These are phyloP conservation scores for Ophion slaviceki DNA, from an alignment of 2,888 invertebrate species.

Conservation along the genomic window DNA sequence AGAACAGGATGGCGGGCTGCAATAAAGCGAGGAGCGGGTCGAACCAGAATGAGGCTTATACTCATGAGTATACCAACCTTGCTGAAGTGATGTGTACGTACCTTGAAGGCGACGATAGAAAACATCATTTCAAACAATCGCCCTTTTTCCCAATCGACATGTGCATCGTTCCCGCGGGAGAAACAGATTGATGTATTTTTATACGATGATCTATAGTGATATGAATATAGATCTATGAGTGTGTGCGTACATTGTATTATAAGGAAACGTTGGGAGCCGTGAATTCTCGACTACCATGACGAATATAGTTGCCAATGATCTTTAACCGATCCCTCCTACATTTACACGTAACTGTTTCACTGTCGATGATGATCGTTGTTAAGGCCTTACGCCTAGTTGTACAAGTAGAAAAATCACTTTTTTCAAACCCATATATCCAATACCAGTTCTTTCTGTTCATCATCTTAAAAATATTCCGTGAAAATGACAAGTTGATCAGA, in stretches of 20 bases:
- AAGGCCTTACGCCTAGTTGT: no score
- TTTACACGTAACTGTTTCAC: not conserved
- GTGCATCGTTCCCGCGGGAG: constrained; percentile 32
- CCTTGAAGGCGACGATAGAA: constrained; percentile 39
- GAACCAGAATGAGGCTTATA: no score
- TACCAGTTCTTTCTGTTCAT: no score
- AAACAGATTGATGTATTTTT: constrained; percentile 57
- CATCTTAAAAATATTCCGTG: no score
- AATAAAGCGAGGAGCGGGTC: no score
- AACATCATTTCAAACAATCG: constrained; percentile 52
- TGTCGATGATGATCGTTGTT: no score
- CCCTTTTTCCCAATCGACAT: constrained; percentile 27
- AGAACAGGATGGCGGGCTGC: no score
- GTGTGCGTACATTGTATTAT: not conserved
- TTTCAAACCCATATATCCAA: no score
- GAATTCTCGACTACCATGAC: constrained; percentile 26
- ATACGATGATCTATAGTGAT: constrained; percentile 5
- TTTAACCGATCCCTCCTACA: constrained; percentile 13
- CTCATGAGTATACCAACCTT: no score
- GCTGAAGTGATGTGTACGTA: not conserved
- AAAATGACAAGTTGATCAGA: no score
- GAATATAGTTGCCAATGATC: constrained; percentile 11
- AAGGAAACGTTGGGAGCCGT: not conserved
- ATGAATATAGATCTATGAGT: not conserved
- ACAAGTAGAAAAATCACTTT: no score